Conservation (phyloP, 2,888 invertebrate species). For the Trissolcus brochymenae region DNA sequence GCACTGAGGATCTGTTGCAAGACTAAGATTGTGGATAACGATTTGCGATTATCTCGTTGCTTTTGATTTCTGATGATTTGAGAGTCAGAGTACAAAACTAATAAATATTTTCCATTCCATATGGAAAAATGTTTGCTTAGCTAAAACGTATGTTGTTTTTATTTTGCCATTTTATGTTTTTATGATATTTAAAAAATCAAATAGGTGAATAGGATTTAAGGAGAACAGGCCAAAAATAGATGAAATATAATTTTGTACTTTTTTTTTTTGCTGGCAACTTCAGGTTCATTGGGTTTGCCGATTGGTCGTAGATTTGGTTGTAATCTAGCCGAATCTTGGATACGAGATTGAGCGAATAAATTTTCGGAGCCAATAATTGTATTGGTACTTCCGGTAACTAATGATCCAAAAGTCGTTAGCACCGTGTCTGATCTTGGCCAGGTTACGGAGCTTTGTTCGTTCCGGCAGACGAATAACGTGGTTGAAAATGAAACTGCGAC, state of each 20-base stretch:
- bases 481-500: conserved; percentile 68
- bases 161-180: neutral
- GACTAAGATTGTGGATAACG: conserved; percentile 46
- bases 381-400: conserved; percentile 76
- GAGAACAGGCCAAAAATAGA: neutral
- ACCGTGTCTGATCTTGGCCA: conserved; percentile 63
- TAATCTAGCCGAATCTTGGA: conserved; percentile 67
- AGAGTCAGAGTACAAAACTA: too few relatives aligned
- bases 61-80: neutral
- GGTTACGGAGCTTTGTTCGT: conserved; percentile 59
- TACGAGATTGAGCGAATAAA: conserved; percentile 74
- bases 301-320: conserved; percentile 64
- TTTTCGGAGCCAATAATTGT: conserved; percentile 74
- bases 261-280: conserved; percentile 19
- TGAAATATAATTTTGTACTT: too few relatives aligned
- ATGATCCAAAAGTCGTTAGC: conserved; percentile 76
- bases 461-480: conserved; percentile 59
- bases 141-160: neutral
- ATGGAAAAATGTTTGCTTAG: neutral
- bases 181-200: neutral
- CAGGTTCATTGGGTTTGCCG: conserved; percentile 44
- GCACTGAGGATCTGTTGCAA: conserved; percentile 38
- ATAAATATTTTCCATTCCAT: neutral
- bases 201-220: neutral
- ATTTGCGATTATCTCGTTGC: conserved; percentile 17